Evolutionary conservation across 1,140 invertebrate species (phyloP), one percentile per base, ranked within the genome.

Genomic region (Diorhabda elongata): DNA sequence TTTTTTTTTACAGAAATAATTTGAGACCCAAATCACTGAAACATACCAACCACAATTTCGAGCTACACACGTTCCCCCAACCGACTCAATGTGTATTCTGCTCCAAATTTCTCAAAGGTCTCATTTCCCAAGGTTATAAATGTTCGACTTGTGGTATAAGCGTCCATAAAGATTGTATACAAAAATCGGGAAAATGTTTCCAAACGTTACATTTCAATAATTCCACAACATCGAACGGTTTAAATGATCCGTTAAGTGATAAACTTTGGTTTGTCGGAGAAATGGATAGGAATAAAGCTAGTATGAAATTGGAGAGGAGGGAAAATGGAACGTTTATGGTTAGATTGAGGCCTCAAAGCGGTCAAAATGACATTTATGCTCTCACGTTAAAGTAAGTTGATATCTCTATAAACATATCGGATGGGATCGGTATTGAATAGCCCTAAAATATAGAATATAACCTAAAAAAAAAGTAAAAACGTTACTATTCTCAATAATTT

Each of bases 251-350:
- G 6, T 69, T 77, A 43, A 65, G 64, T 44, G 65, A 73, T 45
- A 75, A 77, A 62, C 68, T 77, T 42, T 76, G 88, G 91, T 93
- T 92, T 83, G 94, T 94, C 44, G 93, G 93, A 41, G 91, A 92
- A 82, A 95, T 96, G 93, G 91, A 91, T 11, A 85, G 95, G 69
- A 91, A 94, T 72, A 86, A 84, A 64, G 95, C 95, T 5, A 87
- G 90, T n/a, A 83, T 85, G 67, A 87, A 90, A 58, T 82, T 98
- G 47, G 90, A 95, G 80, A 83, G 86, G 58, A 86, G 94, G 57
- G 87, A 90, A 72, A 89, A 94, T 81, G 95, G 95, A 69, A 96
- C 95, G 2, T 98, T 94, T 83, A 85, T 98, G 77, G 85, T 98
- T 60, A 84, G 96, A 60, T 89, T 95, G 67, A 88, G 94, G 64